Conservation (phyloP, 2,797 vertebrate genomes). For the Apodemus agrarius region DNA sequence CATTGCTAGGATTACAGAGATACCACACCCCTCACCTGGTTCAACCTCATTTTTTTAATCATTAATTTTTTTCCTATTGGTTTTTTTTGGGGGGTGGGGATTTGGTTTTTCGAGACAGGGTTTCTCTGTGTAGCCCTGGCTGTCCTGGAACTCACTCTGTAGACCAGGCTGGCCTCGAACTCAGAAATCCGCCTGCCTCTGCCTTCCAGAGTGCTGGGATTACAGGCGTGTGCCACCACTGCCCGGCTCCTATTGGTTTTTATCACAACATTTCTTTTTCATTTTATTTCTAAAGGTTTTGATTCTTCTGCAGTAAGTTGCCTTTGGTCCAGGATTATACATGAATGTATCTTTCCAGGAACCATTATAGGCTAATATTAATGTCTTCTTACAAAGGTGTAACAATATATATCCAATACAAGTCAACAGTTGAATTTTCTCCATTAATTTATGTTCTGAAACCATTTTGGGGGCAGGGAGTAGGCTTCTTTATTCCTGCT, state of each 20-base stretch:
- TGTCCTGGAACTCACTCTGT: no score
- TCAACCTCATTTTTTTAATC: background rate
- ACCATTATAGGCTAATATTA: background rate
- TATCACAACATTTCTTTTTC: background rate
- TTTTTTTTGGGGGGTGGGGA: no score
- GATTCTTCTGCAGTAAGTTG: background rate
- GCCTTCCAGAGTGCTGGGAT: no score
- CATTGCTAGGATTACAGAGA: background rate
- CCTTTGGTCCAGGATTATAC: background rate
- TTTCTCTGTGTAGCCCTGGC: no score
- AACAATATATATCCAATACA: background rate
- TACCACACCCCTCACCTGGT: background rate
- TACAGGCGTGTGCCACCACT: no score
- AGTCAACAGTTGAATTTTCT: background rate
- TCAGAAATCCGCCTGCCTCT: no score
- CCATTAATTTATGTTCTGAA: background rate
- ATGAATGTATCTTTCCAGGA: background rate
- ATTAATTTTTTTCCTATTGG: background rate
- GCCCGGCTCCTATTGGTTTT: constrained; percentile 1
- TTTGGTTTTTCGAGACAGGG: no score
- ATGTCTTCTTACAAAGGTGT: constrained; percentile 27
- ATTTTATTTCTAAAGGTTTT: constrained; percentile 51
- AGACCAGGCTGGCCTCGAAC: no score
- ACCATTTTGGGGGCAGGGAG: background rate
- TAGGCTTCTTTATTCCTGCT: background rate